A percentile compares a stretch with the other conserved stretches of the same genome.
Evolutionary conservation across 2,888 invertebrate genomes (phyloP).

Genomic region (Melitaea athalia): DNA sequence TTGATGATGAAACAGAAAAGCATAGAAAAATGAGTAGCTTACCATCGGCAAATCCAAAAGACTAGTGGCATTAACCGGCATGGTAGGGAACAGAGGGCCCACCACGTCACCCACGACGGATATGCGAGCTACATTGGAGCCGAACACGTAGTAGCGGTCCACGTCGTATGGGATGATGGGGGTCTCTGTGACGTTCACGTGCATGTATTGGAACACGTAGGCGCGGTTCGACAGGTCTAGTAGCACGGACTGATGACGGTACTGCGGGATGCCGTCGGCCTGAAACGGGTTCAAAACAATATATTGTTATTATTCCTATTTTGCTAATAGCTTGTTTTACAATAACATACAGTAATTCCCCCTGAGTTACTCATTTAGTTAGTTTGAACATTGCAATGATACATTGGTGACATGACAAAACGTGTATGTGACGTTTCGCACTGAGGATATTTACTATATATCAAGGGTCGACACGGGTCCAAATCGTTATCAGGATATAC

Average conservation of each 20-base stretch:
- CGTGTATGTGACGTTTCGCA: too few relatives aligned
- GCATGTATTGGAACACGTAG: slow-evolving; percentile 96
- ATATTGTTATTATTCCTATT: too few relatives aligned
- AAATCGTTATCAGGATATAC: too few relatives aligned
- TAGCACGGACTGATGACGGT: slow-evolving; percentile 95
- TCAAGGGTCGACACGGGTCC: too few relatives aligned
- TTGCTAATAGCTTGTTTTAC: too few relatives aligned
- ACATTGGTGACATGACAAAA: too few relatives aligned
- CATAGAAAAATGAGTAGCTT: slow-evolving; percentile 25
- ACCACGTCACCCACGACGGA: slow-evolving; percentile 95
- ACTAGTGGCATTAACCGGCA: slow-evolving; percentile 94
- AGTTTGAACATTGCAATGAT: too few relatives aligned
- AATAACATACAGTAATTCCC: too few relatives aligned
- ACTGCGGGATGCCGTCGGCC: slow-evolving; percentile 95
- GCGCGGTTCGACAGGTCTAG: slow-evolving; percentile 96
- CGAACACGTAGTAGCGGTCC: slow-evolving; percentile 94
- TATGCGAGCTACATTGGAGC: slow-evolving; percentile 93
- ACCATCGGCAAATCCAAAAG: slow-evolving; percentile 90
- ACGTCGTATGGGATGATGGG: slow-evolving; percentile 95
- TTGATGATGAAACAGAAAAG: too few relatives aligned
- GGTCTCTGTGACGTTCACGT: slow-evolving; percentile 96
- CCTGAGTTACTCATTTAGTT: too few relatives aligned
- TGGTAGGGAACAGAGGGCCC: slow-evolving; percentile 95
- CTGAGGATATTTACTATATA: too few relatives aligned
- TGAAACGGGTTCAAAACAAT: slow-evolving; percentile 47